Percentiles rank a stretch among this genome's conserved stretches.
phyloP scores from a whole-genome alignment of 2,888 invertebrate genomes.

The Neuroscelio doddi region DNA sequence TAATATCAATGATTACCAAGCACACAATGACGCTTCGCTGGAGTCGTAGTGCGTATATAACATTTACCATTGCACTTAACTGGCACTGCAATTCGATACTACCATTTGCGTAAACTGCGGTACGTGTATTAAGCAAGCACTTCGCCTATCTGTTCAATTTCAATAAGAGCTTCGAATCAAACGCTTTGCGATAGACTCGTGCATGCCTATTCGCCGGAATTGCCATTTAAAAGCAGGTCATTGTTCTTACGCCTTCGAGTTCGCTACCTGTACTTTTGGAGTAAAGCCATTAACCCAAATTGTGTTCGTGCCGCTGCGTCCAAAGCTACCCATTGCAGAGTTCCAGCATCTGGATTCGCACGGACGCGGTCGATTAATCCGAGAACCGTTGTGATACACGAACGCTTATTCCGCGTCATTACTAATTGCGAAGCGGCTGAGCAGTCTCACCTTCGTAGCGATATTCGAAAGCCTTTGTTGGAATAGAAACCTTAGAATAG shows the following conservation, averaged over 20 bases:
- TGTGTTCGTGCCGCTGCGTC: neutral
- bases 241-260: conserved; percentile 10
- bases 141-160: conserved; percentile 8
- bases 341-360: neutral
- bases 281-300: conserved; percentile 9
- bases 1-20: neutral
- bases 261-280: neutral
- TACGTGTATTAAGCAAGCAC: conserved; percentile 1
- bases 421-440: too few relatives aligned
- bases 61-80: neutral
- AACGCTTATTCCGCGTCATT: too few relatives aligned
- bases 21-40: too few relatives aligned
- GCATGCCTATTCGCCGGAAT: conserved; percentile 26
- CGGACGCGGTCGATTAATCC: neutral
- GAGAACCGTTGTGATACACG: too few relatives aligned
- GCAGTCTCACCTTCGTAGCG: too few relatives aligned
- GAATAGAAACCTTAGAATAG: too few relatives aligned
- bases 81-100: conserved; percentile 3
- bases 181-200: neutral
- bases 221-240: conserved; percentile 30
- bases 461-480: too few relatives aligned
- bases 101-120: conserved; percentile 7
- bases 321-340: neutral
- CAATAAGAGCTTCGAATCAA: conserved; percentile 8
- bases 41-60: neutral